Conservation (phyloP, 2,113 vertebrate genomes). For the Malaclemys terrapin region DNA sequence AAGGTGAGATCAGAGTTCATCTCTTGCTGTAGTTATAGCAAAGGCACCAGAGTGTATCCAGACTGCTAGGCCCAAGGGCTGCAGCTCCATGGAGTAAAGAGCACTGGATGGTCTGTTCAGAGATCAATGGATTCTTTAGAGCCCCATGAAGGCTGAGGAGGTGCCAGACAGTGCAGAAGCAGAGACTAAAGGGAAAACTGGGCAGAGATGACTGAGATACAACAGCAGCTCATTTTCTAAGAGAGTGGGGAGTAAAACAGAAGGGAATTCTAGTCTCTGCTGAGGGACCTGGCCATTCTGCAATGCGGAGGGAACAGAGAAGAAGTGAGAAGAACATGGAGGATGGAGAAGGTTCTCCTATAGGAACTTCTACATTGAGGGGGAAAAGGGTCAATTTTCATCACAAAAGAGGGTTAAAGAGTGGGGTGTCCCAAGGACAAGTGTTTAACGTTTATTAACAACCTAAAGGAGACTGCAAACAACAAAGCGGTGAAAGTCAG, state of each 20-base stretch:
- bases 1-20: not conserved
- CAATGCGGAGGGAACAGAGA: not conserved
- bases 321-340: not conserved
- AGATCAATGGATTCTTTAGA: not conserved
- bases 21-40: not conserved
- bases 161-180: not conserved
- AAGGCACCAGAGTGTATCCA: not conserved
- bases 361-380: not conserved
- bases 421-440: not conserved
- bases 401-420: not conserved
- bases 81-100: not conserved
- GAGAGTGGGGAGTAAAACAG: accelerated
- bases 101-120: not conserved
- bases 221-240: not conserved
- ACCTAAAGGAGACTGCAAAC: not conserved
- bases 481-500: not conserved
- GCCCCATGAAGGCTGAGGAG: not conserved
- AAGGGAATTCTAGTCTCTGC: not conserved
- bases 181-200: not conserved
- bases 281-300: not conserved
- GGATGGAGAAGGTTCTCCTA: not conserved
- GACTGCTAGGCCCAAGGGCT: too few relatives aligned
- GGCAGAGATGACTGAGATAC: too few relatives aligned
- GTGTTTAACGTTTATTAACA: not conserved
- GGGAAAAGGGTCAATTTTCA: not conserved